A percentile compares a stretch with the other conserved stretches of the same genome.
Evolutionary conservation across 35 echinoderm and acorn worm genomes (phyloP).

Genomic region (Lytechinus pictus): DNA sequence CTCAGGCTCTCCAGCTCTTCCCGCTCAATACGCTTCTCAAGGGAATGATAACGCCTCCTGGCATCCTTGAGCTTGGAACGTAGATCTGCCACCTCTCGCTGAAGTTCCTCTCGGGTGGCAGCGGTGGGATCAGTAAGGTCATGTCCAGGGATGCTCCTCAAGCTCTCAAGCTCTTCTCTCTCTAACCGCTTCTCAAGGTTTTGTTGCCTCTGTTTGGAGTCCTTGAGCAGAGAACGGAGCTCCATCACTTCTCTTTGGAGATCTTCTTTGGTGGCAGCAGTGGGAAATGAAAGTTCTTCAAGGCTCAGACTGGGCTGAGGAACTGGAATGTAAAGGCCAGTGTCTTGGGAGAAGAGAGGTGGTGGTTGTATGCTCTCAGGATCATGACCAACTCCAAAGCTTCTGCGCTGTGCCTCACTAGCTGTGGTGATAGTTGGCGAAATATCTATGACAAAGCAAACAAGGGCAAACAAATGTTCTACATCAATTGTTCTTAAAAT

Average conservation of each 20-base stretch:
- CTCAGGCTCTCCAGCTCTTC: slow-evolving; percentile 77
- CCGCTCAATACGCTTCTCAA: slow-evolving; percentile 64
- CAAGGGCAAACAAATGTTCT: background rate
- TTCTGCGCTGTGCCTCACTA: slow-evolving; percentile 38
- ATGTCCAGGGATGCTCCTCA: slow-evolving; percentile 38
- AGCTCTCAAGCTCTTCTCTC: slow-evolving; percentile 59
- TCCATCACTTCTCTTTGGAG: slow-evolving; percentile 49
- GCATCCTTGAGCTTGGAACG: slow-evolving; percentile 60
- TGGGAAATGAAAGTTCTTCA: background rate
- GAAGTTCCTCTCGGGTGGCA: slow-evolving; percentile 48
- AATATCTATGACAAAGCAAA: slow-evolving; percentile 14
- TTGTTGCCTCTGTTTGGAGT: slow-evolving; percentile 30
- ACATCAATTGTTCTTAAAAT: background rate
- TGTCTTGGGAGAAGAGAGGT: slow-evolving; percentile 7
- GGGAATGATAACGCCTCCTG: slow-evolving; percentile 33
- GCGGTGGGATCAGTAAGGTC: background rate
- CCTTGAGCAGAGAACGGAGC: slow-evolving; percentile 52
- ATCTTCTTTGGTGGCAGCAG: slow-evolving; percentile 18
- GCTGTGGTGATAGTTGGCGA: slow-evolving; percentile 43
- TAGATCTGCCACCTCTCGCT: slow-evolving; percentile 51
- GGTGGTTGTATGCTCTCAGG: slow-evolving; percentile 26
- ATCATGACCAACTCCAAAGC: slow-evolving; percentile 50
- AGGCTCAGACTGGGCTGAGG: background rate
- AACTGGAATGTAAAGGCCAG: background rate
- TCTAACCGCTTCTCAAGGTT: slow-evolving; percentile 63